These are phyloP conservation scores for Heliocidaris erythrogramma DNA, from an alignment of 35 echinoderm and acorn worm genomes.

Conservation along the genomic window DNA sequence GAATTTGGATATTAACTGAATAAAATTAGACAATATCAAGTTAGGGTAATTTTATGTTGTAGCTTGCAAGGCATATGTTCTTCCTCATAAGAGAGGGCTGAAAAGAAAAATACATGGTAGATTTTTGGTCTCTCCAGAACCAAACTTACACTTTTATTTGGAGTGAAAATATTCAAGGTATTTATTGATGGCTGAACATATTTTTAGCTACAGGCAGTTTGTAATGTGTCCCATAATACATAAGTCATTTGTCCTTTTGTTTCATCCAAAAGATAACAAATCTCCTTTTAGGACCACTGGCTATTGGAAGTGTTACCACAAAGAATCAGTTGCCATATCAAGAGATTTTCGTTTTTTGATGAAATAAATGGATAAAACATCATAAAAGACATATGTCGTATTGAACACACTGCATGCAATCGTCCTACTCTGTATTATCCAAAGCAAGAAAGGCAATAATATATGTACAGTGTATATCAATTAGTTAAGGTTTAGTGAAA, in stretches of 20 bases:
- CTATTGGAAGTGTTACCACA: too few species aligned
- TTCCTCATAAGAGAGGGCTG: neutral
- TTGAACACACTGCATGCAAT: neutral
- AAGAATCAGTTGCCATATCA: too few species aligned
- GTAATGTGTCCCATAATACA: too few species aligned
- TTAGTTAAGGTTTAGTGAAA: neutral
- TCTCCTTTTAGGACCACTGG: too few species aligned
- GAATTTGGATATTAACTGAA: neutral
- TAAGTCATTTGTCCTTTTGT: too few species aligned
- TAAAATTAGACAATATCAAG: neutral
- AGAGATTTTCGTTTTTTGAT: too few species aligned
- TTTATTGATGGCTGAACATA: neutral
- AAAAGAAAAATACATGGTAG: neutral
- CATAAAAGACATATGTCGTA: neutral
- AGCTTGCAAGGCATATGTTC: neutral
- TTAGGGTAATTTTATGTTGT: neutral
- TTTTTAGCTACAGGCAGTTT: too few species aligned
- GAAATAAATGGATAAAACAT: neutral
- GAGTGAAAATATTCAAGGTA: neutral
- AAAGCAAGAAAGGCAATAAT: conserved; percentile 3
- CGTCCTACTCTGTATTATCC: neutral
- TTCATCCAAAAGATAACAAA: too few species aligned
- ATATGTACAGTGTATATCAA: neutral
- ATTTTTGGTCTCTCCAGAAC: neutral
- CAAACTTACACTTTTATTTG: neutral